These are phyloP conservation scores for Euglossa dilemma DNA, from an alignment of 1,140 invertebrate genomes.

Conservation along the genomic window DNA sequence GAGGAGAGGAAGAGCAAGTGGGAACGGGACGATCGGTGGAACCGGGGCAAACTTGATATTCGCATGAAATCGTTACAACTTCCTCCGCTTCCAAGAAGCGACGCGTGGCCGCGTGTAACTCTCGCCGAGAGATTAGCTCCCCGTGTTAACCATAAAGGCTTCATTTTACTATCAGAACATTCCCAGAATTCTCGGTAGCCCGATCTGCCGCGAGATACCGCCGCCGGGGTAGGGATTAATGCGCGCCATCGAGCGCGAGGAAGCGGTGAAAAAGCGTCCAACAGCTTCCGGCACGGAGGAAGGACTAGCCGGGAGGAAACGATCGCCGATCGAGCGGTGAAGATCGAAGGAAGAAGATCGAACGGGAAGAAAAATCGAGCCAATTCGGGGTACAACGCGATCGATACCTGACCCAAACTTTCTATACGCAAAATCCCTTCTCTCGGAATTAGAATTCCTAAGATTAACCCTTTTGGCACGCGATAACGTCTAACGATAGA, in stretches of 20 bases:
- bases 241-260: conserved; percentile 18
- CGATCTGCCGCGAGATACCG: conserved; percentile 40
- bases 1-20: not conserved
- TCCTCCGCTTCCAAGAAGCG: conserved; percentile 12
- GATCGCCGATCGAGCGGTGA: too few species aligned
- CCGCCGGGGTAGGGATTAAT: conserved; percentile 25
- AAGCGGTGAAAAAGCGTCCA: conserved; percentile 20
- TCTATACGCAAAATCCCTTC: too few species aligned
- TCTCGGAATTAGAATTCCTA: too few species aligned
- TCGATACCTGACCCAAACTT: too few species aligned
- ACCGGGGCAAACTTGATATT: not conserved
- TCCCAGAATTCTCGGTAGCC: conserved; percentile 30
- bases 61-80: conserved; percentile 14
- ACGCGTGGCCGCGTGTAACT: not conserved
- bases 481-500: too few species aligned
- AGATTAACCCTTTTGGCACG: too few species aligned
- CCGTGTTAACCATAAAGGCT: conserved; percentile 45
- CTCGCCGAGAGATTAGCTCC: not conserved
- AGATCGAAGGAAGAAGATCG: too few species aligned
- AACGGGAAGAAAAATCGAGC: too few species aligned
- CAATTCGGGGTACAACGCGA: too few species aligned
- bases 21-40: not conserved
- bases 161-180: conserved; percentile 47
- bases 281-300: not conserved
- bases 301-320: not conserved